Evolutionary conservation across 2,797 vertebrate species (phyloP).

Genomic region (Odontamblyopus lacepedii): DNA sequence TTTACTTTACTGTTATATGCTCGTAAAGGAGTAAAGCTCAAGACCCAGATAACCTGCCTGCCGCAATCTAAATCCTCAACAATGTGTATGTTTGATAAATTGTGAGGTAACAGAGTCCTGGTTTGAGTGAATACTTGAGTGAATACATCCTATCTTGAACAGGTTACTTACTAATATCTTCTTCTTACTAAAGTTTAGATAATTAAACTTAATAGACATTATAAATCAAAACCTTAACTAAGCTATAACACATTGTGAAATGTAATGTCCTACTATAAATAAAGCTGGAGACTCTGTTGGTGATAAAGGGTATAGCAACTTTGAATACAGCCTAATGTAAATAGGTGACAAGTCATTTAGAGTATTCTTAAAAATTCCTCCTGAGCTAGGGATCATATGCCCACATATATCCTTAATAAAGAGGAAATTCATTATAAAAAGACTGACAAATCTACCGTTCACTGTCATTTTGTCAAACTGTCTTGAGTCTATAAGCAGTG

Average conservation of each 20-base stretch:
- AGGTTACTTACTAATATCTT: background rate
- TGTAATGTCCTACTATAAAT: background rate
- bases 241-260: background rate
- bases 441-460: no score
- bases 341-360: no score
- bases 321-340: no score
- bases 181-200: background rate
- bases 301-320: no score
- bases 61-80: background rate
- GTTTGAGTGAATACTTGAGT: background rate
- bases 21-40: background rate
- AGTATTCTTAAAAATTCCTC: no score
- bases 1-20: background rate
- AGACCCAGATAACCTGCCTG: background rate
- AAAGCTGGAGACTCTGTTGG: no score
- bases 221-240: background rate
- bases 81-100: constrained; percentile 3
- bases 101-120: background rate
- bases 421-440: no score
- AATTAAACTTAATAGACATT: no score
- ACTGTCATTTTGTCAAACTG: no score
- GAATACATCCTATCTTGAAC: background rate
- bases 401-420: no score
- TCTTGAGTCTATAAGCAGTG: no score
- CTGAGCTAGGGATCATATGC: no score